Conservation (phyloP, 2,888 invertebrate species). For the Trilocha varians region DNA sequence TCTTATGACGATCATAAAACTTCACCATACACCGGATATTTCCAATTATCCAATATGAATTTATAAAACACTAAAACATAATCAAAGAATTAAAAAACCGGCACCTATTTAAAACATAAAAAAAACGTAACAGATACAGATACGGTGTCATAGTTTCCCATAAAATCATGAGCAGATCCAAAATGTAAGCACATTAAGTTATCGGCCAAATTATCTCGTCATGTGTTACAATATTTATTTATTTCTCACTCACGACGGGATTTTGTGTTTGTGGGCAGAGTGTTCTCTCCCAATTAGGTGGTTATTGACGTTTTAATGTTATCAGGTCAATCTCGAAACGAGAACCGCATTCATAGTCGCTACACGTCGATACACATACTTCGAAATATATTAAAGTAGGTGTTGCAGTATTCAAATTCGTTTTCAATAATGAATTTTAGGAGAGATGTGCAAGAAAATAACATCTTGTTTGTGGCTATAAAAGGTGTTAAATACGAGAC, state of each 20-base stretch:
- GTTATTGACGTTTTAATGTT: slow-evolving; percentile 72
- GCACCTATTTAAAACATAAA: slow-evolving; percentile 6
- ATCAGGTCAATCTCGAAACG: slow-evolving; percentile 59
- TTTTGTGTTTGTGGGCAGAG: slow-evolving; percentile 53
- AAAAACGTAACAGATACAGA: slow-evolving; percentile 17
- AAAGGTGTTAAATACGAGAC: too few relatives aligned
- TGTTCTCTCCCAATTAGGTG: slow-evolving; percentile 71
- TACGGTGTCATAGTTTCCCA: slow-evolving; percentile 57
- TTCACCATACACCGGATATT: slow-evolving; percentile 3
- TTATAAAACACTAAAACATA: slow-evolving; percentile 6
- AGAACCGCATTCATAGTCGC: slow-evolving; percentile 51
- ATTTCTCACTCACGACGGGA: slow-evolving; percentile 57
- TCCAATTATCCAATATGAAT: slow-evolving; percentile 10
- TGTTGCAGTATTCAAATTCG: background rate
- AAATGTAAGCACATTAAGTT: slow-evolving; percentile 73
- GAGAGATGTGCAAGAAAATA: too few relatives aligned
- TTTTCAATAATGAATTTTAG: too few relatives aligned
- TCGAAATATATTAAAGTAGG: background rate
- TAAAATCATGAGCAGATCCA: slow-evolving; percentile 71
- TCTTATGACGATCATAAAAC: background rate
- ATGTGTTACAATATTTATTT: slow-evolving; percentile 71
- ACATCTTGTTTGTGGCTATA: too few relatives aligned
- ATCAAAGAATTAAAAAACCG: slow-evolving; percentile 7
- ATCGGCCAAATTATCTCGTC: slow-evolving; percentile 66
- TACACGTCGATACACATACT: background rate